A percentile compares a stretch with the other conserved stretches of the same genome.
phyloP scores from a whole-genome alignment of 2,888 invertebrate genomes.

The Gibbula magus region DNA sequence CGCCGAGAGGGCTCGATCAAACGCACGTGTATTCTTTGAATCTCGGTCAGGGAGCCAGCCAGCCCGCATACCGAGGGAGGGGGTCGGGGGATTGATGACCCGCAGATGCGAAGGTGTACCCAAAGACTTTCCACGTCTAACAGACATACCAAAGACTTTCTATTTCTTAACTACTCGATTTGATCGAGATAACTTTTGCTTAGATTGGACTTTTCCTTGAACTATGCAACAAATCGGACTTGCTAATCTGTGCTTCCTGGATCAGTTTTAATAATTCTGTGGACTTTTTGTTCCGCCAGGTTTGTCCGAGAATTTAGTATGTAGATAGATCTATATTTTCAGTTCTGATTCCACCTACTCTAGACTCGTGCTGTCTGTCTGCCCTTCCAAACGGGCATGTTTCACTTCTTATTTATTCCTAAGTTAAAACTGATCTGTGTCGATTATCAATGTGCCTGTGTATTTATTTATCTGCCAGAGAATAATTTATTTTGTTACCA shows the following conservation, averaged over 20 bases:
- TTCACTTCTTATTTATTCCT: constrained; percentile 1
- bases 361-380: neutral
- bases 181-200: too few relatives aligned
- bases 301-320: neutral
- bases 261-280: neutral
- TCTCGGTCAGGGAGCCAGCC: neutral
- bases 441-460: neutral
- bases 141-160: too few relatives aligned
- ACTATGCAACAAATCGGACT: too few relatives aligned
- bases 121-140: too few relatives aligned
- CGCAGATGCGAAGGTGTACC: neutral
- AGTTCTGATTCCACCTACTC: neutral
- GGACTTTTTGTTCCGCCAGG: neutral
- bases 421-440: neutral
- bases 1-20: neutral
- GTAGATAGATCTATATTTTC: neutral
- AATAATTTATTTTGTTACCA: constrained; percentile 15
- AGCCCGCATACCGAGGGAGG: neutral
- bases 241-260: neutral
- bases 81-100: neutral
- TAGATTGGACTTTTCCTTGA: too few relatives aligned
- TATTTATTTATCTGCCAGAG: constrained; percentile 15
- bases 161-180: too few relatives aligned
- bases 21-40: neutral
- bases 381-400: neutral